These are phyloP conservation scores for Miltochrista miniata DNA, from an alignment of 2,888 invertebrate species.

Conservation along the genomic window DNA sequence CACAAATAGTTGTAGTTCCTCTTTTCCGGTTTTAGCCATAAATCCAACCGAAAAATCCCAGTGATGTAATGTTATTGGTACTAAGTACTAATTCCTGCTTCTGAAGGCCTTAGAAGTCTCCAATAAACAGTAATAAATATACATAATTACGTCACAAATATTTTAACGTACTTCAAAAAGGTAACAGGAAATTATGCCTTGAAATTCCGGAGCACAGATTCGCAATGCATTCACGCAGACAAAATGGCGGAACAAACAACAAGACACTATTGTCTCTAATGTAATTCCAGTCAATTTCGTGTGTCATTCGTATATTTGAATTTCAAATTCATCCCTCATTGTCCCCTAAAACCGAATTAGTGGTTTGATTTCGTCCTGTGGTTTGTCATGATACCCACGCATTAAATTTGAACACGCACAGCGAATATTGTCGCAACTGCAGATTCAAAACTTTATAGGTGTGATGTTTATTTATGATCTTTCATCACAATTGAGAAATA, in stretches of 20 bases:
- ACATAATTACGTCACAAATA: too few relatives aligned
- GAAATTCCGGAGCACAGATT: conserved; percentile 28
- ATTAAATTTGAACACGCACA: not conserved
- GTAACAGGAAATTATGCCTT: conserved; percentile 42
- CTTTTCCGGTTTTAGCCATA: too few relatives aligned
- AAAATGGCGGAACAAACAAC: conserved; percentile 42
- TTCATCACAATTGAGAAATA: too few relatives aligned
- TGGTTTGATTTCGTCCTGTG: conserved; percentile 35
- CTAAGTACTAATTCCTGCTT: too few relatives aligned
- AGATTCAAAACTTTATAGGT: too few relatives aligned
- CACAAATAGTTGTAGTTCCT: too few relatives aligned
- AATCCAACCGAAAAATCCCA: too few relatives aligned
- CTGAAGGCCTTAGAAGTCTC: too few relatives aligned
- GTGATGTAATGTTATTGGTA: too few relatives aligned
- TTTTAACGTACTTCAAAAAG: not conserved
- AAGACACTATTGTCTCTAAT: conserved; percentile 43
- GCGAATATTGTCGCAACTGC: too few relatives aligned
- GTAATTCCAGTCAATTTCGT: conserved; percentile 64
- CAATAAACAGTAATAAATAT: too few relatives aligned
- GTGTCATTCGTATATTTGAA: conserved; percentile 68
- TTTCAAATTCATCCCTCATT: conserved; percentile 64
- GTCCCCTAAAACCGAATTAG: conserved; percentile 49
- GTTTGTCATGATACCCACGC: conserved; percentile 25
- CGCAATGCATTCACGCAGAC: conserved; percentile 25
- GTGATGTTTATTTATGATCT: too few relatives aligned